These are phyloP conservation scores for Synergus laeviventris DNA, from an alignment of 2,888 invertebrate genomes.

Conservation along the genomic window DNA sequence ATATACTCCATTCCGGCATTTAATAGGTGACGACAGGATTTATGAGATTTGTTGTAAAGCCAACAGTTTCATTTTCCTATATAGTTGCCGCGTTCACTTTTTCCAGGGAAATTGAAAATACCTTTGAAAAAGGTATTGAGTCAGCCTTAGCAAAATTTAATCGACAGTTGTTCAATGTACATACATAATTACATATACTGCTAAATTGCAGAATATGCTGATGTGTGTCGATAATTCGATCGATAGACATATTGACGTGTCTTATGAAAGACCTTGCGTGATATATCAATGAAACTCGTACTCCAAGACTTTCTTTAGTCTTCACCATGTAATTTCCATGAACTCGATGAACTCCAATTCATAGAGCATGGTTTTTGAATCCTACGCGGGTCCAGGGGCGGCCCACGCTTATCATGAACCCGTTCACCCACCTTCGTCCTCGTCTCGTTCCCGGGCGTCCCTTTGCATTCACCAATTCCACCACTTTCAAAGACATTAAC, in stretches of 20 bases:
- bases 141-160: too few species aligned
- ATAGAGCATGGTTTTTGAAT: slow-evolving; percentile 39
- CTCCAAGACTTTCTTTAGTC: not conserved
- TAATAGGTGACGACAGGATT: slow-evolving; percentile 5
- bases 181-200: not conserved
- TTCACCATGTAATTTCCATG: slow-evolving; percentile 25
- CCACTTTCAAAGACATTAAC: slow-evolving; percentile 56
- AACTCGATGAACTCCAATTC: slow-evolving; percentile 34
- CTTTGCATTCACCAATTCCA: slow-evolving; percentile 55
- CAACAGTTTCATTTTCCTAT: slow-evolving; percentile 14
- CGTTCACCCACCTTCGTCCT: slow-evolving; percentile 74
- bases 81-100: not conserved
- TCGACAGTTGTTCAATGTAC: too few species aligned
- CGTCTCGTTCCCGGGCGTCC: slow-evolving; percentile 57
- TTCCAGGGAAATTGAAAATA: not conserved
- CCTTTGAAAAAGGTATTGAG: not conserved
- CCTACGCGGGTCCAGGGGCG: slow-evolving; percentile 53
- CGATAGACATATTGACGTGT: slow-evolving; percentile 3
- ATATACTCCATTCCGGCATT: slow-evolving; percentile 22
- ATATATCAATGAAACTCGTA: slow-evolving; percentile 22
- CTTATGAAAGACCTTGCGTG: slow-evolving; percentile 13
- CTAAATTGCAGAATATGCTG: not conserved
- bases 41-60: slow-evolving; percentile 16
- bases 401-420: slow-evolving; percentile 68
- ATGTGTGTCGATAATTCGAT: slow-evolving; percentile 21